Base-by-base conservation (phyloP, 2,888 invertebrate genomes). In the Gymnosoma rotundatum region DNA sequence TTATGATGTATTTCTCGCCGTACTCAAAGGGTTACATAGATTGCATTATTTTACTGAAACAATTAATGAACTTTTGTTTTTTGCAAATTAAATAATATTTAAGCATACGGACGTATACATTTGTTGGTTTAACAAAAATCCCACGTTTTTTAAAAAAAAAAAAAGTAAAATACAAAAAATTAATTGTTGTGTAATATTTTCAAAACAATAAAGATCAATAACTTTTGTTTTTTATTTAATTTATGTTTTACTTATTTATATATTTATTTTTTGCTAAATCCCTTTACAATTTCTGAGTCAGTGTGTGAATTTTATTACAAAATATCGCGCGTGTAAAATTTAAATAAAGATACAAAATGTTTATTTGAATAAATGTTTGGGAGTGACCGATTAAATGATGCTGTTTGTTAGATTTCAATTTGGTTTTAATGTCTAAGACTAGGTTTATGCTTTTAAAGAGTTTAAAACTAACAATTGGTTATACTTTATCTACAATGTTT, bases 281-380 rank as follows among this genome's bases (percentile, higher is more conserved):
- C 58, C 14, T 9, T 21, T 66, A 25, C 1, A 25, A 25, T 67
- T 50, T 12, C 12, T 50, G 36, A 50, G 48, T 69, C 38, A 61
- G 60, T 45, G 69, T 75, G 45, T 78, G 42, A 74, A 14, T 73
- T 78, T 78, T 78, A 78, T 78, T 70, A 70, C 74, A 72, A 79
- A 83, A 66, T 75, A 60, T 66, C 79, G 75, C 79, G 83, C 83
- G 79, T 79, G 52, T 61, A 64, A 66, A 67, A 56, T 32, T 60
- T 48, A 48, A 14, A 14, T 14, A 1, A 42, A 42, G 42, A 14
- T 14, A 42, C 3, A 7, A 42, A 42, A 10, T 12, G 14, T 58
- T 75, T 69, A 36, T 42, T 45, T 64, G 42, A 21, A 48, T 74
- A 69, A 20, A 48, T 56, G 25, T 25, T 25, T 25, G 25, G 25